phyloP scores from a whole-genome alignment of 2,888 invertebrate species.

The Metellina segmentata region DNA sequence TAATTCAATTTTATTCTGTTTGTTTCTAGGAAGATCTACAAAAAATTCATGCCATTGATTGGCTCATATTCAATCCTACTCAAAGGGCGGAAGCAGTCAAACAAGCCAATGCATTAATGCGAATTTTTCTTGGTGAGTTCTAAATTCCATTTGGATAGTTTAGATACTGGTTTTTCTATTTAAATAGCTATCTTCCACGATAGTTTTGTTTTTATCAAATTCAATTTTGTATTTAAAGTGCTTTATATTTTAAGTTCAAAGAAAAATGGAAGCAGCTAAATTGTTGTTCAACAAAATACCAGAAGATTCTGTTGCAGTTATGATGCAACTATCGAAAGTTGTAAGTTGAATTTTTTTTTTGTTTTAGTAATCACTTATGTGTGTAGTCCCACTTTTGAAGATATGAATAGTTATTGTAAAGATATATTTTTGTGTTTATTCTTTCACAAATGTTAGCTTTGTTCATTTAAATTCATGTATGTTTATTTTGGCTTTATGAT shows the following conservation, averaged over 20 bases:
- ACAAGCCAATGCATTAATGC: conserved; percentile 93
- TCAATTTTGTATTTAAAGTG: conserved; percentile 6
- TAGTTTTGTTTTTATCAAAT: neutral
- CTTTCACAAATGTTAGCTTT: neutral
- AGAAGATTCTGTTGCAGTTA: conserved; percentile 84
- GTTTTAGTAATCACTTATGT: neutral
- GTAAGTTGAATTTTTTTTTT: conserved; percentile 36
- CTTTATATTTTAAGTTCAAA: conserved; percentile 83
- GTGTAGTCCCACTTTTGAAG: neutral
- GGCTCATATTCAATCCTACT: conserved; percentile 89
- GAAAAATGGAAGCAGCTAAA: conserved; percentile 91
- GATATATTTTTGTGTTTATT: neutral
- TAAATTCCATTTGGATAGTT: too few species aligned
- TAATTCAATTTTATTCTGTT: conserved; percentile 8
- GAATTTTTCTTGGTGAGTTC: conserved; percentile 86
- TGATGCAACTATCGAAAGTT: conserved; percentile 81
- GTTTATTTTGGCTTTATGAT: neutral
- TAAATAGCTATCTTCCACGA: neutral
- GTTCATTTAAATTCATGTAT: neutral
- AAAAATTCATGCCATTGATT: conserved; percentile 91
- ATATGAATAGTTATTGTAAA: neutral
- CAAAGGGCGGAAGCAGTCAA: conserved; percentile 91
- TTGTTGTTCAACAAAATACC: conserved; percentile 89
- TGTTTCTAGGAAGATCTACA: conserved; percentile 84
- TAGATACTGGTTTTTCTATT: neutral